A percentile compares a stretch with the other conserved stretches of the same genome.
Conservation (phyloP, 2,888 invertebrate species). For the Loripinus fragilis region DNA sequence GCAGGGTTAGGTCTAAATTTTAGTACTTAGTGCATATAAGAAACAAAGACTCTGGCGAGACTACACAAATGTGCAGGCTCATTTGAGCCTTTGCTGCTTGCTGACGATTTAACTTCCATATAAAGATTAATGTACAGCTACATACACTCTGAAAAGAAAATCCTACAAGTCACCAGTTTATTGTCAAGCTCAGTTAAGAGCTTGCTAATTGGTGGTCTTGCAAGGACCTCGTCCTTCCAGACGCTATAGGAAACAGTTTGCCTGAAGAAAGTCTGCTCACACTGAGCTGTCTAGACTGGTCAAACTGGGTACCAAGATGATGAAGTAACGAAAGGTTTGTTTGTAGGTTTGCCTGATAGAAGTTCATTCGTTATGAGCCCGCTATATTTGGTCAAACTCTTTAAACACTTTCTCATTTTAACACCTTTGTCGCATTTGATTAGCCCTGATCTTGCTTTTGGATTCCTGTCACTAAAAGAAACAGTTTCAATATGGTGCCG, state of each 20-base stretch:
- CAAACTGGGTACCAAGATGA: not conserved
- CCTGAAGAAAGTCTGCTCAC: not conserved
- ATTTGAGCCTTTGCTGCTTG: no score
- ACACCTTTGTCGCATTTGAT: no score
- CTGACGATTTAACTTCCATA: no score
- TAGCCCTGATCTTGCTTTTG: no score
- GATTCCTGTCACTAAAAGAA: no score
- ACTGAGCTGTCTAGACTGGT: not conserved
- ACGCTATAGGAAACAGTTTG: not conserved
- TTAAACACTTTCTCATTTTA: not conserved
- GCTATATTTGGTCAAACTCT: not conserved
- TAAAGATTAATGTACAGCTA: no score
- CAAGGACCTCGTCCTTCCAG: not conserved
- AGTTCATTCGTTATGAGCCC: not conserved
- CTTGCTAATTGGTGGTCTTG: conserved; percentile 4
- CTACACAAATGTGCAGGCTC: no score
- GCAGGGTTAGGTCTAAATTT: no score
- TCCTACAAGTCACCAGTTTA: conserved; percentile 26
- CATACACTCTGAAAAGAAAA: not conserved
- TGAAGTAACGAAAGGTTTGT: not conserved
- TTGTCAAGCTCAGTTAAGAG: conserved; percentile 28
- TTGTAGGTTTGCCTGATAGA: not conserved
- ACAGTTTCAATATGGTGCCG: no score
- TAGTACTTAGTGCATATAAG: no score
- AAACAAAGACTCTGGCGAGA: no score